phyloP scores from a whole-genome alignment of 1,140 invertebrate species.

The Pogonognathellus flavescens region DNA sequence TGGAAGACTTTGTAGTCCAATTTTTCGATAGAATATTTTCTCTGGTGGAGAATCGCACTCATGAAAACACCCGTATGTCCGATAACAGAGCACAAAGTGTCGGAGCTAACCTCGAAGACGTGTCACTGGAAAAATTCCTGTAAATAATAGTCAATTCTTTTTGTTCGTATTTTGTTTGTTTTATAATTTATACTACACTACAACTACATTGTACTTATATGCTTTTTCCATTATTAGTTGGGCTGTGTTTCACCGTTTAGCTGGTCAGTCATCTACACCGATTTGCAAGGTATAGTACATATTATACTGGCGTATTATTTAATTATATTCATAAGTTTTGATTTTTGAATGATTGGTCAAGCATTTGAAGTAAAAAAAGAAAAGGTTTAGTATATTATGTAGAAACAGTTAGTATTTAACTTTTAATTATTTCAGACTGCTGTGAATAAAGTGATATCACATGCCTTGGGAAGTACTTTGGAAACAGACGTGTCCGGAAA shows the following conservation, averaged over 20 bases:
- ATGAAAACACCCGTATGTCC: conserved; percentile 77
- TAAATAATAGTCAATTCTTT: not conserved
- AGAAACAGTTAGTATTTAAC: not conserved
- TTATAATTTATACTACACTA: too few species aligned
- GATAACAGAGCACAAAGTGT: conserved; percentile 55
- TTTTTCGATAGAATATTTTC: conserved; percentile 84
- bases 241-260: conserved; percentile 77
- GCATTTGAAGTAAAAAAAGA: too few species aligned
- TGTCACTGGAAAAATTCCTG: conserved; percentile 69
- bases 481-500: conserved; percentile 87
- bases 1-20: conserved; percentile 90
- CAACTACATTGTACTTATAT: too few species aligned
- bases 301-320: too few species aligned
- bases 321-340: not conserved
- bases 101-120: conserved; percentile 59
- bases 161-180: too few species aligned
- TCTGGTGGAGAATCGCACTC: conserved; percentile 81
- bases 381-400: too few species aligned
- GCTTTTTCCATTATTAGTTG: conserved; percentile 66
- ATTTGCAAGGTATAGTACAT: conserved; percentile 74
- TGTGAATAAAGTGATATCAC: conserved; percentile 80
- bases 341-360: not conserved
- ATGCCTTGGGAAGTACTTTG: conserved; percentile 80
- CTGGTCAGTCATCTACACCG: conserved; percentile 76
- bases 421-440: conserved; percentile 75